Percentiles rank a stretch among this genome's conserved stretches.
Evolutionary conservation across 1,140 invertebrate species (phyloP).

Genomic region (Lutraria rhynchaena): DNA sequence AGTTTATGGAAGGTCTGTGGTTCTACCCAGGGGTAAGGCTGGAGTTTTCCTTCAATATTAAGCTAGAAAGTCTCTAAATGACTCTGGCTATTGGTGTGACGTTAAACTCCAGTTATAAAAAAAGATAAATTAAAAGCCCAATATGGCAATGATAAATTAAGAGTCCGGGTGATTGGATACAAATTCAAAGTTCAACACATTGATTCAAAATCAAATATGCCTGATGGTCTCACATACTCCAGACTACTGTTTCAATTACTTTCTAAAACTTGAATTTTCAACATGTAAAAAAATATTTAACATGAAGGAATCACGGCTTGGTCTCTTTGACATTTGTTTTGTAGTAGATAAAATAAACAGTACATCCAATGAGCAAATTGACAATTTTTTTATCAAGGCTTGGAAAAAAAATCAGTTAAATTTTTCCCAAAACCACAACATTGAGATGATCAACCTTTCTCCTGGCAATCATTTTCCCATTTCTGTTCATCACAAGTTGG

Average conservation of each 20-base stretch:
- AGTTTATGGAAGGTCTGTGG: no score
- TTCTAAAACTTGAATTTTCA: no score
- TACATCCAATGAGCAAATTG: neutral
- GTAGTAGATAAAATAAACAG: neutral
- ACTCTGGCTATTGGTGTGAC: no score
- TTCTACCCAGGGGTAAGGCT: no score
- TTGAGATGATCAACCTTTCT: slow-evolving; percentile 16
- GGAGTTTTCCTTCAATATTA: no score
- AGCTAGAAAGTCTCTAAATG: no score
- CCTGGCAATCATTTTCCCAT: slow-evolving; percentile 69
- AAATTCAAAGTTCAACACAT: neutral
- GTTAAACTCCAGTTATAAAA: no score
- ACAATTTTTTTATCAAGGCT: neutral
- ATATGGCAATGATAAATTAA: neutral
- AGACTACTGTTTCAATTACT: no score
- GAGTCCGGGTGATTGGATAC: neutral
- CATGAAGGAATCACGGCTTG: no score
- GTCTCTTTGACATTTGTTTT: neutral
- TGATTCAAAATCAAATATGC: no score
- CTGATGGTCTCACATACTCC: no score
- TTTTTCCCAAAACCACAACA: neutral
- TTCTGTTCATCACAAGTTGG: slow-evolving; percentile 75
- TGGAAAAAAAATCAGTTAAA: neutral
- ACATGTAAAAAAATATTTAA: no score
- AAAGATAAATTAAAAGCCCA: neutral